phyloP scores from a whole-genome alignment of 2,888 invertebrate genomes.

The Cremastinae sp. region DNA sequence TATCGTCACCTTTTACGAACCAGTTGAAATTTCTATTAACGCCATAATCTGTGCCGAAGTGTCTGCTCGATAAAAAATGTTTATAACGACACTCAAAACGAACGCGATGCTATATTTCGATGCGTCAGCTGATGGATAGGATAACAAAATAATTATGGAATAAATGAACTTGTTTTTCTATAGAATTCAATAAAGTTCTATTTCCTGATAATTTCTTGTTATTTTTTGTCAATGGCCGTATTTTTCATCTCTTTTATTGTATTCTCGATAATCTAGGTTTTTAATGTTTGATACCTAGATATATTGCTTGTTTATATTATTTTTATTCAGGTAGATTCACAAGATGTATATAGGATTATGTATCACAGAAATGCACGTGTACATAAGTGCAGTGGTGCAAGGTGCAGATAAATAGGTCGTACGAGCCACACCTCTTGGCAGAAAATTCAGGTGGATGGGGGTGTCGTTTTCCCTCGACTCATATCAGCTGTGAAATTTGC shows the following conservation, averaged over 20 bases:
- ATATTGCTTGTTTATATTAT: not conserved
- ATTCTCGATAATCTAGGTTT: not conserved
- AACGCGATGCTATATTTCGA: not conserved
- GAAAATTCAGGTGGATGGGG: slow-evolving; percentile 3
- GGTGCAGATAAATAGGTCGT: slow-evolving; percentile 46
- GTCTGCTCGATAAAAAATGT: not conserved
- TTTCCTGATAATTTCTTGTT: no score
- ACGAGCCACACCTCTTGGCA: slow-evolving; percentile 7
- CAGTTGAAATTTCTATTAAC: slow-evolving; percentile 1
- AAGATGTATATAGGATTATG: not conserved
- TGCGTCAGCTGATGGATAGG: no score
- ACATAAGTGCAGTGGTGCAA: slow-evolving; percentile 10
- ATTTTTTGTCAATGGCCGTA: no score
- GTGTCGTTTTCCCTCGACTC: slow-evolving; percentile 25
- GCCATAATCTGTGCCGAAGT: slow-evolving; percentile 1
- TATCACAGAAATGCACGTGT: slow-evolving; percentile 1
- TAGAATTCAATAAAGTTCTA: no score
- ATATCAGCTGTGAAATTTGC: slow-evolving; percentile 44
- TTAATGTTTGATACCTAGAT: slow-evolving; percentile 4
- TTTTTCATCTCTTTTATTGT: no score
- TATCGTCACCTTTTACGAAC: not conserved
- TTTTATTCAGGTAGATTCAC: not conserved
- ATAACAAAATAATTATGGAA: no score
- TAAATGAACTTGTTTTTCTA: slow-evolving; percentile 3
- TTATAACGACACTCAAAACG: no score